Base-by-base conservation (phyloP, 2,888 invertebrate genomes). In the Dinocampus coccinellae region DNA sequence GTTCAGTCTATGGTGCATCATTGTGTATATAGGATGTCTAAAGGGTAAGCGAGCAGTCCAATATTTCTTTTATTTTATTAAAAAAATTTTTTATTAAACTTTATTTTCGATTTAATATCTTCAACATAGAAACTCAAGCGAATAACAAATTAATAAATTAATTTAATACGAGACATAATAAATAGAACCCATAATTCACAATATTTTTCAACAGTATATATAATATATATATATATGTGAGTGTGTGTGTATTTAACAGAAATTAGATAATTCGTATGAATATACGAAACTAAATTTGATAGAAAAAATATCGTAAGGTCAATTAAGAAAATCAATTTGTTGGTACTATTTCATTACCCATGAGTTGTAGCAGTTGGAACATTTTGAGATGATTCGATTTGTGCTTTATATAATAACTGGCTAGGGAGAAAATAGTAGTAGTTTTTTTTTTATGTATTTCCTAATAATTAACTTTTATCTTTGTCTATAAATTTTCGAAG, bases 401-500 rank as follows among this genome's bases (percentile, higher is more conserved):
- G 61, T 61, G 61, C 61, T 36, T n/a, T n/a, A n/a, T n/a, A n/a
- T n/a, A n/a, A n/a, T n/a, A n/a, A n/a, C n/a, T n/a, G n/a, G n/a
- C n/a, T n/a, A n/a, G n/a, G 16, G 20, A 34, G n/a, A 22, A 61
- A 26, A 61, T n/a, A 26, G 13, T 52, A 53, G 20, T 6, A 13
- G 29, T 4, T 64, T 64, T n/a, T 39, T 52, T 16, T 22, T 33
- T 62, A 22, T 2, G 0, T 16, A 20, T 36, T 13, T 42, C 7
- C 2, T 63, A 24, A 20, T 39, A 22, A 69, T 24, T 63, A 63
- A 39, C 58, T 60, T 22, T 70, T 65, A 26, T 70, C 47, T 66
- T 74, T 75, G 89, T 91, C 77, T 4, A 78, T 74, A 53, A 92
- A 81, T 83, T 91, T 92, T 80, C 91, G 91, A 26, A 93, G 85